Conservation (phyloP, 2,888 invertebrate genomes). For the Nephrotoma guestfalica region DNA sequence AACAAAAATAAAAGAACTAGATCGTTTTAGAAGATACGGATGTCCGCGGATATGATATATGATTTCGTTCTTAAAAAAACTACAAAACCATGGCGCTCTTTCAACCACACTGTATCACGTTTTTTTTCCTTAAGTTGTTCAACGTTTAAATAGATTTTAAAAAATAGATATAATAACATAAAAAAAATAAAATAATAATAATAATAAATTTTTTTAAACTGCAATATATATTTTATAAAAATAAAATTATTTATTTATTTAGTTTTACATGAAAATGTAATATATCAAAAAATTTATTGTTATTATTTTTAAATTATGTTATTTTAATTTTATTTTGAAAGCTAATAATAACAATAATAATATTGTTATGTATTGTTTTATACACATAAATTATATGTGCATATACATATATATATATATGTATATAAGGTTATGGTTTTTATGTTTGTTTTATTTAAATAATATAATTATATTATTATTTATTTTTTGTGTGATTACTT, state of each 20-base stretch:
- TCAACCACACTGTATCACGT: background rate
- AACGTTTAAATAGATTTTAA: background rate
- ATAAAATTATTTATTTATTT: background rate
- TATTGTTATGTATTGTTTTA: background rate
- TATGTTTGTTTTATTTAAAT: background rate
- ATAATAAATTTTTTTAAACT: background rate
- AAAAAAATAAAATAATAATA: background rate
- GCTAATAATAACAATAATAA: background rate
- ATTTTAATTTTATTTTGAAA: background rate
- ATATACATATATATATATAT: no score
- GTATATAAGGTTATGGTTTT: background rate
- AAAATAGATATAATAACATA: background rate
- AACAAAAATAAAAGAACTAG: background rate
- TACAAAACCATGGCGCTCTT: background rate
- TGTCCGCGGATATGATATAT: background rate
- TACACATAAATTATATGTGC: background rate
- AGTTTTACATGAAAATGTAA: background rate
- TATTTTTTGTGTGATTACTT: no score
- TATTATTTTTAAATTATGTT: background rate
- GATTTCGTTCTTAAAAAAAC: background rate
- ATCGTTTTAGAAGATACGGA: conserved; percentile 1
- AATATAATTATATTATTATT: background rate
- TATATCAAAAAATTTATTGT: background rate
- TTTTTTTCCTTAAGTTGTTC: background rate
- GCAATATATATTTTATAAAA: background rate